Base-by-base conservation (phyloP, 53 echinoderm and acorn worm genomes). In the Crossaster papposus region DNA sequence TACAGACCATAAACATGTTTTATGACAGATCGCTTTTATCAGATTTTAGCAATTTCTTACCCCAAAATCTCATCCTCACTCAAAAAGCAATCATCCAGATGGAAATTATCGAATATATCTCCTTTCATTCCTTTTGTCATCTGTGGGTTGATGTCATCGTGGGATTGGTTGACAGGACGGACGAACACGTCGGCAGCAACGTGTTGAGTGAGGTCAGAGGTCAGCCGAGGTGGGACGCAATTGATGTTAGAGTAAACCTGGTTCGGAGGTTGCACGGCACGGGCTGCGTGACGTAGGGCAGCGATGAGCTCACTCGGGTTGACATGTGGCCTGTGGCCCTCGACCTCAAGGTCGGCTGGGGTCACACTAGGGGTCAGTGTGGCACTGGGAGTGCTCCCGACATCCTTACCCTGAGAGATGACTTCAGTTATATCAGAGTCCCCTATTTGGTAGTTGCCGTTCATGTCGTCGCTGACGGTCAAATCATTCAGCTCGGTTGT, bases 291-390 rank as follows among this genome's bases (percentile, higher is more conserved):
- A 54, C 92, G 89, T 18, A 96, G 90, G 0, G 96, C 96, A 20
- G 91, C 94, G 15, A 96, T 85, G 9, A 96, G 88, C 33, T 94
- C 96, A 51, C 92, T 86, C 15, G 96, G 92, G 78, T 93, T 92
- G 85, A 96, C 85, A 72, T 89, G 94, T 3, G 92, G 89, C 30
- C 90, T 74, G 37, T 51, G 82, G 53, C 52, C 89, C n/a, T 78
- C 84, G 36, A 85, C 65, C 63, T 89, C 91, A 4, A 79, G 77
- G 50, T 95, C 96, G 20, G 95, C 93, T 20, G 96, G 96, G 52
- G 96, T 96, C 65, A 71, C 89, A 23, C 86, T 64, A 0, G 94
- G 93, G 54, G 95, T 96, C 26, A 72, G 78, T 31, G 90, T 85
- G 0, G 84, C 63, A 64, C 85, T 63, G 0, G 85, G 65, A 31